Conservation (phyloP, 2,797 vertebrate species). For the Myotis planiceps region DNA sequence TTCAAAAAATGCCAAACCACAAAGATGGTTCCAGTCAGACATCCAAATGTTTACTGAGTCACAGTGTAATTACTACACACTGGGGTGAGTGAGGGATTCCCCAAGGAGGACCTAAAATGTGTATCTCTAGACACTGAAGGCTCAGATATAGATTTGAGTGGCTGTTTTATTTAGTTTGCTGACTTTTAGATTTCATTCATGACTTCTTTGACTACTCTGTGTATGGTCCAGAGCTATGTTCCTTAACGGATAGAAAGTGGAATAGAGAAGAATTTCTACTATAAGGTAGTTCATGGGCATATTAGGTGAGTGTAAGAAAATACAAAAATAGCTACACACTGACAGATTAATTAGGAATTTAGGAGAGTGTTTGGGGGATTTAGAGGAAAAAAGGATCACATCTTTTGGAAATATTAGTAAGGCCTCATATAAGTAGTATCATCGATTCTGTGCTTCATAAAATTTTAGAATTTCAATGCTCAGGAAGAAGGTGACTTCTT, state of each 20-base stretch:
- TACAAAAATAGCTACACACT: background rate
- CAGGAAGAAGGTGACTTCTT: background rate
- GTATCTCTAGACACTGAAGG: background rate
- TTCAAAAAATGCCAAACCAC: conserved; percentile 59
- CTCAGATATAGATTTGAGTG: background rate
- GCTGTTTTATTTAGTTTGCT: conserved; percentile 54
- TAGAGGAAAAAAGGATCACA: background rate
- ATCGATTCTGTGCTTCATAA: background rate
- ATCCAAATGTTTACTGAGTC: conserved; percentile 70
- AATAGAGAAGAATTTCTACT: background rate
- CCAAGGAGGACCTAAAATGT: background rate
- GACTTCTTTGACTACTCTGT: background rate
- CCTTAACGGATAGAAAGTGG: background rate
- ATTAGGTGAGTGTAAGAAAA: background rate
- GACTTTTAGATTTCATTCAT: background rate
- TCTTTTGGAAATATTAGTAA: background rate
- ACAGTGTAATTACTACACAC: conserved; percentile 1
- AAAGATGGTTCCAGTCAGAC: conserved; percentile 54
- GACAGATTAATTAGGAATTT: background rate
- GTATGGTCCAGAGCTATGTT: background rate
- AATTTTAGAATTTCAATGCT: background rate
- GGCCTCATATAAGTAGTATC: background rate
- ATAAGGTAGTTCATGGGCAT: background rate
- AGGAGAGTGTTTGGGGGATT: background rate
- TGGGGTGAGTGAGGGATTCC: conserved; percentile 71